Percentiles rank a stretch among this genome's conserved stretches.
Conservation (phyloP, 2,888 invertebrate genomes). For the Vandiemenella viatica region DNA sequence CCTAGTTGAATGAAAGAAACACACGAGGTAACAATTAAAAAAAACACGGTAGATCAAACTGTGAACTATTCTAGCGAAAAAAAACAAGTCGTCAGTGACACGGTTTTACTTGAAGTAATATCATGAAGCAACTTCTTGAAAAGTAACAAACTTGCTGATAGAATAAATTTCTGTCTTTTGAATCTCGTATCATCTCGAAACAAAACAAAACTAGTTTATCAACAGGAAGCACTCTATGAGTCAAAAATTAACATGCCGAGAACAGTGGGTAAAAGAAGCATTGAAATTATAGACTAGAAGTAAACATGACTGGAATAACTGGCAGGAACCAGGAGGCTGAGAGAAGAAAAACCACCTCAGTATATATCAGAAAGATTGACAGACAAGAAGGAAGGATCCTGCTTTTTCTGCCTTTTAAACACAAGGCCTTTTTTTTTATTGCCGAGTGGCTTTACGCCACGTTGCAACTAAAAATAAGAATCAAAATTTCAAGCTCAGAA, state of each 20-base stretch:
- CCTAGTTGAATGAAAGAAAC: too few species aligned
- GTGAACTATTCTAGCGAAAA: too few species aligned
- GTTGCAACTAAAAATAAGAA: conserved; percentile 1
- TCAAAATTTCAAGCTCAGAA: not conserved
- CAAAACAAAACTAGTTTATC: too few species aligned
- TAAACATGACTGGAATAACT: too few species aligned
- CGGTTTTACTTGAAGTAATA: too few species aligned
- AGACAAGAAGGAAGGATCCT: conserved; percentile 10
- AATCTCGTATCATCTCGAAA: too few species aligned
- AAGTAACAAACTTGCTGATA: too few species aligned
- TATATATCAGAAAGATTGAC: conserved; percentile 18
- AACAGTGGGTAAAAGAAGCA: conserved; percentile 10
- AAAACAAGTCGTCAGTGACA: too few species aligned
- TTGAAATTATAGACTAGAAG: conserved; percentile 14
- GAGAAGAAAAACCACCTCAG: conserved; percentile 17
- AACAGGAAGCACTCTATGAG: conserved; percentile 16
- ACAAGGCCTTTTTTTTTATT: conserved; percentile 3
- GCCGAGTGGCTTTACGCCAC: conserved; percentile 7
- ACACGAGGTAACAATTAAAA: too few species aligned
- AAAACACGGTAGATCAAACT: too few species aligned
- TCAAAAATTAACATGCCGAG: conserved; percentile 16
- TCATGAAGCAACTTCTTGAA: too few species aligned
- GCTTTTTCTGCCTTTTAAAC: conserved; percentile 11
- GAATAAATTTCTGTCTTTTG: too few species aligned
- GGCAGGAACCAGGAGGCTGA: conserved; percentile 3